These are phyloP conservation scores for Cosmia pyralina DNA, from an alignment of 2,888 invertebrate genomes.

Conservation along the genomic window DNA sequence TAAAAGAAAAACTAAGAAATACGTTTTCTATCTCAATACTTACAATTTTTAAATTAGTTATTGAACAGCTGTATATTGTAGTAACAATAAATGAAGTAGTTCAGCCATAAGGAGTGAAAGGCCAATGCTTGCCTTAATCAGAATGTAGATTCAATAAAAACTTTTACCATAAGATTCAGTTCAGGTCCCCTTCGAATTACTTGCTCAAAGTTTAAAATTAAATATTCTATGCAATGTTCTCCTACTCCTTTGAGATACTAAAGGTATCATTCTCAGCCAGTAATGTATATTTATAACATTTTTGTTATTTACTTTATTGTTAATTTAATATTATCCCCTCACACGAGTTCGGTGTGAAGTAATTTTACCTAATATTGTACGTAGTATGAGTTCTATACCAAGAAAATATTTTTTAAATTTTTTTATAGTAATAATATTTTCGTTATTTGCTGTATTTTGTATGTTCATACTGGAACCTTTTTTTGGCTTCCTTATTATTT, in stretches of 20 bases:
- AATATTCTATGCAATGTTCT: slow-evolving; percentile 17
- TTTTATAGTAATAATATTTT: slow-evolving; percentile 15
- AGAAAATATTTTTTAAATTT: too few relatives aligned
- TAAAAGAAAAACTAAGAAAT: not conserved
- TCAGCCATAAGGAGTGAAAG: not conserved
- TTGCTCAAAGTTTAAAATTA: slow-evolving; percentile 11
- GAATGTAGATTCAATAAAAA: slow-evolving; percentile 3
- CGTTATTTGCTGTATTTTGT: slow-evolving; percentile 28
- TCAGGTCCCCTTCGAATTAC: not conserved
- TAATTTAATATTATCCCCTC: slow-evolving; percentile 25
- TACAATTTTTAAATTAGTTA: not conserved
- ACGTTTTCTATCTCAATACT: not conserved
- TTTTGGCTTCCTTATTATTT: not conserved
- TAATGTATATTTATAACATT: slow-evolving; percentile 32
- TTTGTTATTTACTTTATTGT: slow-evolving; percentile 7
- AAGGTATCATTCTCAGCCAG: not conserved
- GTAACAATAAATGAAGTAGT: not conserved
- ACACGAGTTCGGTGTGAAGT: too few relatives aligned
- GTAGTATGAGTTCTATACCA: too few relatives aligned
- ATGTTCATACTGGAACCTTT: not conserved
- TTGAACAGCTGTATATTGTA: slow-evolving; percentile 10
- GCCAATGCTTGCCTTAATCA: not conserved
- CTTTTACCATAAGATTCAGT: not conserved
- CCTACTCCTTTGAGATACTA: not conserved
- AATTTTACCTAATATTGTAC: too few relatives aligned